A percentile compares a stretch with the other conserved stretches of the same genome.
phyloP scores from a whole-genome alignment of 1,140 invertebrate genomes.

The Ips nitidus region DNA sequence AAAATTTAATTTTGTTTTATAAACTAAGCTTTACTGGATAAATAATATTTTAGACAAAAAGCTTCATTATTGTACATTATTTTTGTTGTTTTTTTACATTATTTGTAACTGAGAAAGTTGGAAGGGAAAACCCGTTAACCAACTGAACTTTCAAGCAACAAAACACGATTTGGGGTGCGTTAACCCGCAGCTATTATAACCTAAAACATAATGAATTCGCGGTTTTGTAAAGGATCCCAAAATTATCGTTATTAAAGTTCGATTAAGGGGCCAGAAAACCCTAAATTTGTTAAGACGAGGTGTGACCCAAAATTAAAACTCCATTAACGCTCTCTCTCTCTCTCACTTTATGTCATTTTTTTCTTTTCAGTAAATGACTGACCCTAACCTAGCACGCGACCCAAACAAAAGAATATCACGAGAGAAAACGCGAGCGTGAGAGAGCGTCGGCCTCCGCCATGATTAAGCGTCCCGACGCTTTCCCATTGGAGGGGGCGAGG shows the following conservation, averaged over 20 bases:
- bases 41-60: too few relatives aligned
- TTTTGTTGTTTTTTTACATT: too few relatives aligned
- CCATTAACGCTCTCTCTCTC: conserved; percentile 3
- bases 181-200: not conserved
- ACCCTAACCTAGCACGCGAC: too few relatives aligned
- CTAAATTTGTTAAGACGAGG: conserved; percentile 6
- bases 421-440: conserved; percentile 15
- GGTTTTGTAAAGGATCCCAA: conserved; percentile 10
- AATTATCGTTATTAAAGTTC: conserved; percentile 28
- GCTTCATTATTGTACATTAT: too few relatives aligned
- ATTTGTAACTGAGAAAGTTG: too few relatives aligned
- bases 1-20: too few relatives aligned
- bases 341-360: too few relatives aligned
- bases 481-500: conserved; percentile 2
- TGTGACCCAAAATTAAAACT: conserved; percentile 25
- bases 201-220: conserved; percentile 12
- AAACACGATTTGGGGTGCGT: not conserved
- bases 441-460: conserved; percentile 18
- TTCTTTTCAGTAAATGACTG: too few relatives aligned
- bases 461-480: conserved; percentile 24
- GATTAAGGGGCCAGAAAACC: conserved; percentile 10
- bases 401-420: not conserved
- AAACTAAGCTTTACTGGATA: too few relatives aligned
- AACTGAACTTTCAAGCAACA: too few relatives aligned
- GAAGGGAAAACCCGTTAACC: too few relatives aligned